A percentile compares a stretch with the other conserved stretches of the same genome.
These are phyloP conservation scores for Cistogaster globosa DNA, from an alignment of 2,888 invertebrate genomes.

Conservation along the genomic window DNA sequence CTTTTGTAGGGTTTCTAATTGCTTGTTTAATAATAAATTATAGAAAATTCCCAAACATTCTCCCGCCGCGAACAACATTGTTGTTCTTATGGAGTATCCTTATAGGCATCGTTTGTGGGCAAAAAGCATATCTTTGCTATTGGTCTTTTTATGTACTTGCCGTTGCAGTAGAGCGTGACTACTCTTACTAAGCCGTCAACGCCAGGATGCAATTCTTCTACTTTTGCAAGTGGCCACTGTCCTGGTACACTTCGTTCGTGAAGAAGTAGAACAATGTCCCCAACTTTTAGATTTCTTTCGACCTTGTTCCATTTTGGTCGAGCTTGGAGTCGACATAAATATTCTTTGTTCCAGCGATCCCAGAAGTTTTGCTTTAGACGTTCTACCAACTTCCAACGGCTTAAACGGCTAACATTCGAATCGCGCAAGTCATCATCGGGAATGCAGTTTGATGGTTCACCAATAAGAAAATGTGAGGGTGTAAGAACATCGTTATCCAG, in stretches of 20 bases:
- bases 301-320: too few species aligned
- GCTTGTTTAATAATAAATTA: too few species aligned
- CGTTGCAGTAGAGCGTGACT: conserved; percentile 23
- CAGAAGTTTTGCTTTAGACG: background rate
- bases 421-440: conserved; percentile 24
- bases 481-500: background rate
- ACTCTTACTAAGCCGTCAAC: conserved; percentile 42
- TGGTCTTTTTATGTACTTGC: too few species aligned
- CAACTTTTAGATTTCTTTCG: too few species aligned
- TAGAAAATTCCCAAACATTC: too few species aligned
- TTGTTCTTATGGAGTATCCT: too few species aligned
- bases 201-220: conserved; percentile 72
- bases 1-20: too few species aligned
- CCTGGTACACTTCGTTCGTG: conserved; percentile 55
- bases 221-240: conserved; percentile 74
- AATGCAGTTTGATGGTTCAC: conserved; percentile 42
- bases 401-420: background rate
- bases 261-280: conserved; percentile 47
- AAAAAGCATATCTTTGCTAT: too few species aligned
- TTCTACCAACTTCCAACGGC: conserved; percentile 46
- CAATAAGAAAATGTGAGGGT: conserved; percentile 49
- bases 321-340: too few species aligned
- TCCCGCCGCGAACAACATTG: too few species aligned
- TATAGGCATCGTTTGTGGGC: too few species aligned
- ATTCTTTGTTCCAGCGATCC: too few species aligned